Base-by-base conservation (phyloP, 1,140 invertebrate species). In the Drosophila fuyamai region DNA sequence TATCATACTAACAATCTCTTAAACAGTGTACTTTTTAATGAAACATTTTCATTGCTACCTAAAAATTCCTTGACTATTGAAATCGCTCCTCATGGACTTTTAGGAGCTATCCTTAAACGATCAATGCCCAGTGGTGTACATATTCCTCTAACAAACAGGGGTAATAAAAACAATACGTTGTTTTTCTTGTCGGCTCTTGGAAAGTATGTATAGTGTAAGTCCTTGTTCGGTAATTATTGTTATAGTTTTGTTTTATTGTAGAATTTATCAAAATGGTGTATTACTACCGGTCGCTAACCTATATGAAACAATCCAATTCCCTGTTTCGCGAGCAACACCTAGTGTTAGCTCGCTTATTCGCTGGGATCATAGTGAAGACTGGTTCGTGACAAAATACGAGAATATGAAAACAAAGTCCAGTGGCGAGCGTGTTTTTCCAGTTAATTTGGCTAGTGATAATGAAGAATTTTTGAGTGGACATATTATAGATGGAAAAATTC, bases 1-100 rank as follows among this genome's bases (percentile, higher is more conserved):
- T 99, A 99, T 90, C 97, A 98, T 85, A 97, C 97, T 0, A 98
- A 99, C 90, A 99, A 99, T 92, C 93, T 98, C 6, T 92, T 98
- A 44, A 95, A 93, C 75, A 95, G 97, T 16, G 97, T 98, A 0
- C 93, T 97, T 1, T 98, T 98, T 84, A 96, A 98, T 82, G 97
- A 98, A 92, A 96, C 96, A 0, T 93, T 96, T 1, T 93, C 94
- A 9, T 93, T 96, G 51, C 95, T 99, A 27, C 97, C 97, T 0
- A 93, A 93, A 44, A 96, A 98, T 91, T 96, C 97, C 0, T 93
- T 98, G 54, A 94, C 95, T 0, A 96, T 96, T 68, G 95, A 95
- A 80, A 96, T 98, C 16, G 97, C 97, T 0, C 97, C 98, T 0
- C 97, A 98, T 78, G 95, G 96, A 8, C 93, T 98, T 3, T 82